Conservation (phyloP, 2,113 vertebrate genomes). For the Platysternon megacephalum region DNA sequence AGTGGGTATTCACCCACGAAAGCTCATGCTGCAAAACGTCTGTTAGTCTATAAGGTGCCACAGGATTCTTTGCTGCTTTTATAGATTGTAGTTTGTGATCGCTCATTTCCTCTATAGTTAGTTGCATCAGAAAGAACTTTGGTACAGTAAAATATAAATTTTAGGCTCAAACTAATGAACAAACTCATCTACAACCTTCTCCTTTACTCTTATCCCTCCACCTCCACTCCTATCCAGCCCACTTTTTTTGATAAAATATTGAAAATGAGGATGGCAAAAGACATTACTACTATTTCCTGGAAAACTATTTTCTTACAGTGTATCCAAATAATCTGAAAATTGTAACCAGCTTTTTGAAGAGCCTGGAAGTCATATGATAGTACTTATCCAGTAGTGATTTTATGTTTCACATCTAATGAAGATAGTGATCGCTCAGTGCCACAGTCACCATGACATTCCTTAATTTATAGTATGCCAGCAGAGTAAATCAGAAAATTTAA, state of each 20-base stretch:
- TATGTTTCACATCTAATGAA: not conserved
- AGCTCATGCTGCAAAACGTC: no score
- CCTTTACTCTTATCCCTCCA: not conserved
- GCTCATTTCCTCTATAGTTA: conserved; percentile 3
- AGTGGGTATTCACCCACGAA: no score
- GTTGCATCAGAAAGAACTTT: not conserved
- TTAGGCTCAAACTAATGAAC: conserved; percentile 11
- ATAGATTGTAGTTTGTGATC: conserved; percentile 24
- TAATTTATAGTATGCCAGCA: not conserved
- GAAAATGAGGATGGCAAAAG: not conserved
- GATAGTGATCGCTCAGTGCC: not conserved
- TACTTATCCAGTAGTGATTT: not conserved
- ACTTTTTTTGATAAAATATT: not conserved
- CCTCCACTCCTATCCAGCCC: not conserved
- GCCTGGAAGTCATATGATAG: not conserved
- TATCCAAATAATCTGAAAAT: conserved; percentile 15
- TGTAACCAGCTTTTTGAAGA: conserved; percentile 18
- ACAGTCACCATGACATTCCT: not conserved
- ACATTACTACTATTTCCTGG: not conserved
- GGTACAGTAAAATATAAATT: not conserved
- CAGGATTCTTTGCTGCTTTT: no score
- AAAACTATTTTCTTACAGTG: not conserved
- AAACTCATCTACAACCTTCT: not conserved
- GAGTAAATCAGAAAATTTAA: not conserved
- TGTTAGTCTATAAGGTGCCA: no score